Percentiles rank a stretch among this genome's conserved stretches.
These are phyloP conservation scores for Deroptyus accipitrinus DNA, from an alignment of 2,113 vertebrate species.

Conservation along the genomic window DNA sequence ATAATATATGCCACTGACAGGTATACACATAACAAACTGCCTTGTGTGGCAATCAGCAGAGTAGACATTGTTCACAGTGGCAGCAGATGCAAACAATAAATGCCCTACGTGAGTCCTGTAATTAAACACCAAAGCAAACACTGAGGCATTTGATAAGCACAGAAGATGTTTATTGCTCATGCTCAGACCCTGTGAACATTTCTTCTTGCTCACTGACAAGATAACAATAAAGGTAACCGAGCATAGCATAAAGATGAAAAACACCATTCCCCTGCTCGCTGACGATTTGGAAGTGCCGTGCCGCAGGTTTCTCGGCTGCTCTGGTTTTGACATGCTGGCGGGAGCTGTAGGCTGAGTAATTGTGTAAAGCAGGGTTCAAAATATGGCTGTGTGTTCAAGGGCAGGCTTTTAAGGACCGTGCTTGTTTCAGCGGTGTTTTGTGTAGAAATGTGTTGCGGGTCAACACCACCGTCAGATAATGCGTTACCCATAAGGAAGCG, in stretches of 20 bases:
- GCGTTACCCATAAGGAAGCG: rapidly evolving
- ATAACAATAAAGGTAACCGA: slow-evolving; percentile 25
- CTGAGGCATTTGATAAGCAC: neutral
- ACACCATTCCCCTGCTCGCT: neutral
- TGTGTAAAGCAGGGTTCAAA: neutral
- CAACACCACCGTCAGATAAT: neutral
- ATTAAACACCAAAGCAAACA: slow-evolving; percentile 37
- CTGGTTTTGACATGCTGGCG: rapidly evolving
- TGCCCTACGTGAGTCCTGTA: neutral
- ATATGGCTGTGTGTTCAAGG: neutral
- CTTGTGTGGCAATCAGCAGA: neutral
- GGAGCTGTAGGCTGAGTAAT: neutral
- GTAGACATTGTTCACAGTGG: neutral
- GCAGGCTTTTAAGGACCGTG: neutral
- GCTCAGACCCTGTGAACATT: neutral
- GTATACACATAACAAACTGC: neutral
- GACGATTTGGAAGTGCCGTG: neutral
- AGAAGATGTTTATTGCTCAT: slow-evolving; percentile 17
- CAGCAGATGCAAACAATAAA: slow-evolving; percentile 48
- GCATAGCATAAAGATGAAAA: slow-evolving; percentile 21
- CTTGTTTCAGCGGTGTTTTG: neutral
- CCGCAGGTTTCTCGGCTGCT: neutral
- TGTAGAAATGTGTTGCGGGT: neutral
- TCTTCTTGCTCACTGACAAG: slow-evolving; percentile 33
- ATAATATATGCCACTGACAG: neutral